Evolutionary conservation across 2,113 vertebrate species (phyloP).

Genomic region (Micronisus gabar): DNA sequence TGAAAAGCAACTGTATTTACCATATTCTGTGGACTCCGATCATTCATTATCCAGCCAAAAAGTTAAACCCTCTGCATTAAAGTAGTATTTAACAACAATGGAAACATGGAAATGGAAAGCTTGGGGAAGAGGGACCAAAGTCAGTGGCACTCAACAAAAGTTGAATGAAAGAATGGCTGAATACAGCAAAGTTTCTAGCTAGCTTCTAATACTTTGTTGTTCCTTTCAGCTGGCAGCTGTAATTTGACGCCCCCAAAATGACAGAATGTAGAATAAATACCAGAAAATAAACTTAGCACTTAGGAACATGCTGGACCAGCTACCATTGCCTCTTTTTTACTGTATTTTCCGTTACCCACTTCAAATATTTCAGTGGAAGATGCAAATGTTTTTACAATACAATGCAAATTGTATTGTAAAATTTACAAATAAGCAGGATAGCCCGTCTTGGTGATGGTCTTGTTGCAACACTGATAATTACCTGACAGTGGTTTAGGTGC

Average conservation of each 20-base stretch:
- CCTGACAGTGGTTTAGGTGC: background rate
- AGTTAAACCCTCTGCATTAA: background rate
- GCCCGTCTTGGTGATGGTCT: background rate
- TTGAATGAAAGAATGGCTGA: background rate
- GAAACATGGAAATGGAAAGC: background rate
- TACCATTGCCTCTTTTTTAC: background rate
- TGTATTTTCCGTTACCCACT: background rate
- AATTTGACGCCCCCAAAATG: background rate
- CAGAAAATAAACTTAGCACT: background rate
- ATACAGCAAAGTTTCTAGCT: background rate
- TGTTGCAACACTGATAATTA: background rate
- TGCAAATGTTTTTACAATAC: background rate
- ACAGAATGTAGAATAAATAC: background rate
- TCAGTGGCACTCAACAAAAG: background rate
- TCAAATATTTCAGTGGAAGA: background rate
- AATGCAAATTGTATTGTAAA: background rate
- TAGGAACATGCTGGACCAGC: background rate
- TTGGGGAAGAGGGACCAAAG: background rate
- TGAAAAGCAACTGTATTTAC: background rate
- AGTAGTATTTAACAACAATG: background rate
- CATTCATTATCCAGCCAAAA: background rate
- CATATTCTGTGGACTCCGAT: background rate
- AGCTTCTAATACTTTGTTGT: background rate
- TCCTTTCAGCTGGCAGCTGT: background rate
- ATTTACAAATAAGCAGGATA: background rate